Base-by-base conservation (phyloP, 1,140 invertebrate genomes). In the Protaetia brevitarsis region DNA sequence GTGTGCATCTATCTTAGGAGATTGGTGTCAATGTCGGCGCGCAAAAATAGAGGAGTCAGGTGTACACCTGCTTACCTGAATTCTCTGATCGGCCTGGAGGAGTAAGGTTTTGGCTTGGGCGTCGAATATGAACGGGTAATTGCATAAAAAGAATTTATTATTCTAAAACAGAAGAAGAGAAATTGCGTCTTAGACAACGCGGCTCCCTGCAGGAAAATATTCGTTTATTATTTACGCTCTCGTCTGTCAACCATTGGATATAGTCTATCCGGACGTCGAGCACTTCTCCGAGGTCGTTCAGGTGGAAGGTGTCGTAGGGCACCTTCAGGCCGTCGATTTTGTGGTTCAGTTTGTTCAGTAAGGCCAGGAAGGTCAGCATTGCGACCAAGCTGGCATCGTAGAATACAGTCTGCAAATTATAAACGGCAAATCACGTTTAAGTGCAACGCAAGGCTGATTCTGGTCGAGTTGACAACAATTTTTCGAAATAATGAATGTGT, bases 91-190 rank as follows among this genome's bases (percentile, higher is more conserved):
- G 11, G 92, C 92, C 82, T 96, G 89, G 1, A 99, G 81, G 8
- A 99, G 80, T 6, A 90, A 79, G 1, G 91, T 92, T 80, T 99
- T 99, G 3, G 95, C 93, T 73, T 90, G 83, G 21, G 93, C 93
- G 84, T 99, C 93, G 81, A 99, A 97, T 3, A 98, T 81, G 78
- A 98, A 98, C 68, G 96, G 91, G 82, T 93, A 98, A 79, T 95
- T 88, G 79, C 95, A 98, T 75, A 97, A 91, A 72, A 86, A 88
- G 31, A 93, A 85, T 65, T 83, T 85, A 21, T 78, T 76, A 1
- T 79, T 77, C 84, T 86, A 78, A 76, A 82, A 80, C 2, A 1
- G 16, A 0, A 19, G 26, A n/a, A 61, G 4, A 8, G 6, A 51
- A 13, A 8, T 8, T 51, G 16, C 3, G 36, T 34, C 30, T 1